phyloP scores from a whole-genome alignment of 2,113 vertebrate species.

The Perca schrenkii region DNA sequence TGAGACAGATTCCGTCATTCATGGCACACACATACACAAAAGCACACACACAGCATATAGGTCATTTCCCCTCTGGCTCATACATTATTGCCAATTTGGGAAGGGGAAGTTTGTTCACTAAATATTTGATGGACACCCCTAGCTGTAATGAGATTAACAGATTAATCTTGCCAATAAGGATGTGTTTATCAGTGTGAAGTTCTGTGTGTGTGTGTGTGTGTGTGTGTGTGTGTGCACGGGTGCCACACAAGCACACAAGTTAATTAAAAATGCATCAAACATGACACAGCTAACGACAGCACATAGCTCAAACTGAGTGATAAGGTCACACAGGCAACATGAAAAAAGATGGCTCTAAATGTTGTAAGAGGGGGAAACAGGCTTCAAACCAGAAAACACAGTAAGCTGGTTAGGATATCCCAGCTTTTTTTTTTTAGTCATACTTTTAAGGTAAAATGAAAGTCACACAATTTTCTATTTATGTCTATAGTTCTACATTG shows the following conservation, averaged over 20 bases:
- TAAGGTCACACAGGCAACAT: constrained; percentile 26
- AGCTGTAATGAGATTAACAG: constrained; percentile 72
- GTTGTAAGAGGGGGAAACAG: neutral
- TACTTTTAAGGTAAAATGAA: neutral
- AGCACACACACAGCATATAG: constrained; percentile 33
- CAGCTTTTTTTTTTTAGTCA: neutral
- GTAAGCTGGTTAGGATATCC: neutral
- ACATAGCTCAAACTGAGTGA: constrained; percentile 24
- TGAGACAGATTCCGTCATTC: neutral
- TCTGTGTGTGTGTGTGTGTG: constrained; percentile 3
- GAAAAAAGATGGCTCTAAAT: neutral
- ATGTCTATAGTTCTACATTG: neutral
- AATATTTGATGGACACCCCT: constrained; percentile 81
- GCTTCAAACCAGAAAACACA: neutral
- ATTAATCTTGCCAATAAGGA: constrained; percentile 73
- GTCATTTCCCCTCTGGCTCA: constrained; percentile 62
- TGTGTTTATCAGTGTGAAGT: constrained; percentile 51
- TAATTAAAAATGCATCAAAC: constrained; percentile 57
- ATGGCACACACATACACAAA: neutral
- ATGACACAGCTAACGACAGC: constrained; percentile 24
- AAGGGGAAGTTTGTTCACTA: constrained; percentile 73
- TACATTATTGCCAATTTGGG: constrained; percentile 60
- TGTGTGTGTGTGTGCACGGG: constrained; percentile 8
- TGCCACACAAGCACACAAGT: constrained; percentile 18
- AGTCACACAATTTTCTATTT: neutral